A percentile compares a stretch with the other conserved stretches of the same genome.
phyloP scores from a whole-genome alignment of 1,140 invertebrate genomes.

The Andrena cerasifolii region DNA sequence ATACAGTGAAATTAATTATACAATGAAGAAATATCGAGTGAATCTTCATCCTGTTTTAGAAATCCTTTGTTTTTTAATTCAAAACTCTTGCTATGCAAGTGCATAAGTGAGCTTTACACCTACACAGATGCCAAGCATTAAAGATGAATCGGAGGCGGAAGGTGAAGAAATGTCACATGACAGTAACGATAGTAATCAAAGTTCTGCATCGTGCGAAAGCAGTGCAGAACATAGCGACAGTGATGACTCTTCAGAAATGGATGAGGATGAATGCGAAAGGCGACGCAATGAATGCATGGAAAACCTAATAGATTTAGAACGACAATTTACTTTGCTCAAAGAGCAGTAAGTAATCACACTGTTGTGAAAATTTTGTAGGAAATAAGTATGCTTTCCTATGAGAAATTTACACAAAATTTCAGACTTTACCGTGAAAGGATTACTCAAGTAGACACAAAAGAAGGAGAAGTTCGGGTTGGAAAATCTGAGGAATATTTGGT shows the following conservation, averaged over 20 bases:
- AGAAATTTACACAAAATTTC: slow-evolving; percentile 43
- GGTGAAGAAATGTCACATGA: slow-evolving; percentile 81
- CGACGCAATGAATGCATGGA: slow-evolving; percentile 91
- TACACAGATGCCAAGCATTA: slow-evolving; percentile 77
- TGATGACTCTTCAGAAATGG: slow-evolving; percentile 94
- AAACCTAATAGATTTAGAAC: slow-evolving; percentile 93
- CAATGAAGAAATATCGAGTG: neutral
- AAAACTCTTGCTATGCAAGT: neutral
- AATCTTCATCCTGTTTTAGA: too few relatives aligned
- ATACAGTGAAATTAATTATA: neutral
- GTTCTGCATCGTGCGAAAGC: slow-evolving; percentile 85
- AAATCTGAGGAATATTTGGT: slow-evolving; percentile 93
- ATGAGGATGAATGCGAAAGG: slow-evolving; percentile 95
- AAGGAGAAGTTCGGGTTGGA: slow-evolving; percentile 92
- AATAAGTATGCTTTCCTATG: neutral
- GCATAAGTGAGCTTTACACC: neutral
- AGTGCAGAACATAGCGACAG: slow-evolving; percentile 89
- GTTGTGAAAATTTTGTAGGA: neutral
- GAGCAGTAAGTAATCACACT: slow-evolving; percentile 87
- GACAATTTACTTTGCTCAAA: slow-evolving; percentile 92
- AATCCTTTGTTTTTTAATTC: neutral
- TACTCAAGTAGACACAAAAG: slow-evolving; percentile 91
- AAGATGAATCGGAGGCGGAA: slow-evolving; percentile 80
- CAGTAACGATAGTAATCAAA: slow-evolving; percentile 80
- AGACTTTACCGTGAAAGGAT: slow-evolving; percentile 94